Evolutionary conservation across 1,140 invertebrate species (phyloP).

Genomic region (Oppia nitens): DNA sequence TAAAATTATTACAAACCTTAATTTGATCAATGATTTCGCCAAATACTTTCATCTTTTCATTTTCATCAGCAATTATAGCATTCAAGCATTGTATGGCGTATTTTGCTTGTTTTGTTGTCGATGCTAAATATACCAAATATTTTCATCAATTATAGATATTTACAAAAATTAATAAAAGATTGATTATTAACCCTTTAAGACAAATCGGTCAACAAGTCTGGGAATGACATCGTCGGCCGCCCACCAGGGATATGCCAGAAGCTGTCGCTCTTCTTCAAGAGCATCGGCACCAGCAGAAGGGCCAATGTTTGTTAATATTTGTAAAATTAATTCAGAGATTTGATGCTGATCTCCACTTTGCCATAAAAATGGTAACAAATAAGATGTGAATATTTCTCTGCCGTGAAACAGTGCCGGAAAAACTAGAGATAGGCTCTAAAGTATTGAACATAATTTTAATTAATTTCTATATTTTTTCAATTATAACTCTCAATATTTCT

Average conservation of each 20-base stretch:
- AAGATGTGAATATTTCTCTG: constrained; percentile 55
- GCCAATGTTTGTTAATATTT: constrained; percentile 33
- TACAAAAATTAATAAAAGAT: constrained; percentile 33
- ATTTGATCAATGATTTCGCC: constrained; percentile 52
- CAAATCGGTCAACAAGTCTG: constrained; percentile 14
- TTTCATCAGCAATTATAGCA: constrained; percentile 43
- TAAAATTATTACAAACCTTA: constrained; percentile 28
- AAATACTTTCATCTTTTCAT: constrained; percentile 51
- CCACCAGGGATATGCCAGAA: constrained; percentile 15
- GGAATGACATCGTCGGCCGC: constrained; percentile 14
- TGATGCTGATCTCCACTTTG: constrained; percentile 48
- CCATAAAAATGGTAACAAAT: constrained; percentile 49
- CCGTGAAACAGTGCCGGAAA: constrained; percentile 83
- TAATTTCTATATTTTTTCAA: constrained; percentile 14
- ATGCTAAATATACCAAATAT: constrained; percentile 30
- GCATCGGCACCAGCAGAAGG: constrained; percentile 11
- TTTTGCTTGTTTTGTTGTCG: constrained; percentile 82
- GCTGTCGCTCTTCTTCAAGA: neutral
- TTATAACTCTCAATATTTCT: constrained; percentile 14
- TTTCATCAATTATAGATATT: constrained; percentile 32
- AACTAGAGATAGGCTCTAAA: constrained; percentile 60
- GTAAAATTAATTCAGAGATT: constrained; percentile 47
- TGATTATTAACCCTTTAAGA: constrained; percentile 14
- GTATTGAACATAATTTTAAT: constrained; percentile 23
- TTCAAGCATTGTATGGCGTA: constrained; percentile 85